phyloP scores from a whole-genome alignment of 2,797 vertebrate genomes.

The Parauchenoglanis ngamensis region DNA sequence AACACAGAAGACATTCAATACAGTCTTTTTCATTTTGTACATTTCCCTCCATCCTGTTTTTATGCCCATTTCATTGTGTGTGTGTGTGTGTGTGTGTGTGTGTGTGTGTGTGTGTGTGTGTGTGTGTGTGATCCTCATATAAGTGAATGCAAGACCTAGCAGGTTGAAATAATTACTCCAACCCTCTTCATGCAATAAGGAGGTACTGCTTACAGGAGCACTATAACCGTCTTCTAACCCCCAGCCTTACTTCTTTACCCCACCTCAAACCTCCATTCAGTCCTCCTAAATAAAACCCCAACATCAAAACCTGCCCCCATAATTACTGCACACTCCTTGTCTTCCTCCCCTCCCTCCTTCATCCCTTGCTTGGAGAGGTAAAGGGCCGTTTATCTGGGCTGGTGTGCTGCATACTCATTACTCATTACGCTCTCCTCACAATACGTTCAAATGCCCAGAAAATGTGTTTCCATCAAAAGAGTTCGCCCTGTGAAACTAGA shows the following conservation, averaged over 20 bases:
- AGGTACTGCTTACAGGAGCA: constrained; percentile 53
- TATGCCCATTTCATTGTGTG: background rate
- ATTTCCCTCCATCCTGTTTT: background rate
- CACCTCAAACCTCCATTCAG: constrained; percentile 51
- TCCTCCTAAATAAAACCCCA: constrained; percentile 43
- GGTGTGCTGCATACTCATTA: constrained; percentile 71
- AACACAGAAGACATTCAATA: background rate
- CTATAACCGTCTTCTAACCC: constrained; percentile 37
- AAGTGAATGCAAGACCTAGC: constrained; percentile 40
- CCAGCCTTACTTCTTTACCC: constrained; percentile 40
- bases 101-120: constrained; percentile 27
- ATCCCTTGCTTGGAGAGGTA: constrained; percentile 49
- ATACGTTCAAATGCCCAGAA: constrained; percentile 97
- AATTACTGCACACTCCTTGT: constrained; percentile 44
- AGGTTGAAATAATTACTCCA: constrained; percentile 62
- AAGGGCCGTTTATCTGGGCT: constrained; percentile 65
- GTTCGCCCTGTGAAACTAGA: constrained; percentile 73
- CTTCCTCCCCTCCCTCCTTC: constrained; percentile 36
- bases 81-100: constrained; percentile 13
- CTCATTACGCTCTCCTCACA: constrained; percentile 74
- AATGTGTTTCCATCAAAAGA: constrained; percentile 90
- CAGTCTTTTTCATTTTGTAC: background rate
- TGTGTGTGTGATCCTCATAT: constrained; percentile 13
- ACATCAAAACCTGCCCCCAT: constrained; percentile 54
- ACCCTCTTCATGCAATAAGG: constrained; percentile 52